phyloP scores from a whole-genome alignment of 2,888 invertebrate genomes.

The Palloptera scutellata region DNA sequence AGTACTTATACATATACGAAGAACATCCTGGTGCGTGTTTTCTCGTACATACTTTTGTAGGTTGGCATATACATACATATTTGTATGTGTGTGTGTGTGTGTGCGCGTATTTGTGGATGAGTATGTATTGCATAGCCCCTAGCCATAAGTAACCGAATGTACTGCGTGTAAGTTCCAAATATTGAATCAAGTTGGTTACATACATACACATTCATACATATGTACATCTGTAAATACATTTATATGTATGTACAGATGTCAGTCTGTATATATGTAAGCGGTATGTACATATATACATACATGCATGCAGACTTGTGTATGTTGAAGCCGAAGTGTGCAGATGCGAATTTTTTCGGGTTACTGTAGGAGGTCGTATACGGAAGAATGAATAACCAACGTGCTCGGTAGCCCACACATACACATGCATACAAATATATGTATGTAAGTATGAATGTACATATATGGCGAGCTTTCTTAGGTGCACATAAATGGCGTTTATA shows the following conservation, averaged over 20 bases:
- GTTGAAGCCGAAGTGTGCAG: neutral
- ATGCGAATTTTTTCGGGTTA: conserved; percentile 51
- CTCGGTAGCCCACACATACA: neutral
- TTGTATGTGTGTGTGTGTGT: conserved; percentile 23
- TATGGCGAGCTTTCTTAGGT: conserved; percentile 15
- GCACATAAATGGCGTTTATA: conserved; percentile 31
- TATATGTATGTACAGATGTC: conserved; percentile 17
- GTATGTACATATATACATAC: too few species aligned
- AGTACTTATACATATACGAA: neutral
- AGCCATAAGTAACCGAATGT: conserved; percentile 39
- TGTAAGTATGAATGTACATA: conserved; percentile 18
- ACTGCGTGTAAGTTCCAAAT: conserved; percentile 38
- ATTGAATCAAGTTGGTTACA: conserved; percentile 45
- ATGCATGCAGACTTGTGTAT: too few species aligned
- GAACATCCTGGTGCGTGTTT: neutral
- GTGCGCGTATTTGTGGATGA: conserved; percentile 24
- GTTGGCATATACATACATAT: neutral
- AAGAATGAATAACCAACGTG: conserved; percentile 49
- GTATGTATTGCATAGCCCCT: conserved; percentile 27
- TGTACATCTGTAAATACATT: neutral
- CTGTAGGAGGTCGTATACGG: conserved; percentile 41
- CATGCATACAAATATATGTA: conserved; percentile 32
- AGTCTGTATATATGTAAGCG: too few species aligned
- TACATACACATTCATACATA: conserved; percentile 13
- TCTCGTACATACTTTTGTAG: too few species aligned